phyloP scores from a whole-genome alignment of 2,113 vertebrate species.

The Tympanuchus pallidicinctus region DNA sequence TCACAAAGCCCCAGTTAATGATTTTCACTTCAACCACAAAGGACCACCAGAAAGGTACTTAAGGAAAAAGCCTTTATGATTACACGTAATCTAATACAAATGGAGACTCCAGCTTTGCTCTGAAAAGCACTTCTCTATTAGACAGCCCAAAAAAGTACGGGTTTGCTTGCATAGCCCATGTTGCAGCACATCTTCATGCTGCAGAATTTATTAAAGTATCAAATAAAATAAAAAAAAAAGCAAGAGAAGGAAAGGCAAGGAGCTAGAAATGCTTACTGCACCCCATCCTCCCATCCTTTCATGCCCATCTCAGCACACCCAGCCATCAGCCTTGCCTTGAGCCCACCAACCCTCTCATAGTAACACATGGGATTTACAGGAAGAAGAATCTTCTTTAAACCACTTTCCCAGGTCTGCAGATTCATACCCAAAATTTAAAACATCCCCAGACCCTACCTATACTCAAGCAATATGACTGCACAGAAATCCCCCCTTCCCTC shows the following conservation, averaged over 20 bases:
- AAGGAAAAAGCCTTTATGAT: background rate
- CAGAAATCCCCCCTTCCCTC: background rate
- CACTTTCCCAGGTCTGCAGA: background rate
- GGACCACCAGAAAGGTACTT: background rate
- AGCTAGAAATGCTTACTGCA: background rate
- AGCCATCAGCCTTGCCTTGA: background rate
- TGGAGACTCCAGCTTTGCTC: background rate
- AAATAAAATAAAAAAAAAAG: too few species aligned
- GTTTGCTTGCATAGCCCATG: background rate
- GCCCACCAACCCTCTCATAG: background rate
- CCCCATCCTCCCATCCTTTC: background rate
- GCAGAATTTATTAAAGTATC: background rate
- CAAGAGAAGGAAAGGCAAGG: background rate
- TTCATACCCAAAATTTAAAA: background rate
- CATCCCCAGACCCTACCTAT: background rate
- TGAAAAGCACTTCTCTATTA: background rate
- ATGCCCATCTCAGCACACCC: background rate
- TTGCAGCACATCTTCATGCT: background rate
- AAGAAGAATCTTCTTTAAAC: background rate
- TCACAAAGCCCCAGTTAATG: background rate
- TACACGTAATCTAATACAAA: background rate
- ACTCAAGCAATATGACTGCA: rapidly evolving
- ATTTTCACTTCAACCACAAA: background rate
- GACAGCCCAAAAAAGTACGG: rapidly evolving
- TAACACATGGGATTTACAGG: background rate